Base-by-base conservation (phyloP, 37 sponge, comb jelly and placozoan genomes). In the Petrosia ficiformis region DNA sequence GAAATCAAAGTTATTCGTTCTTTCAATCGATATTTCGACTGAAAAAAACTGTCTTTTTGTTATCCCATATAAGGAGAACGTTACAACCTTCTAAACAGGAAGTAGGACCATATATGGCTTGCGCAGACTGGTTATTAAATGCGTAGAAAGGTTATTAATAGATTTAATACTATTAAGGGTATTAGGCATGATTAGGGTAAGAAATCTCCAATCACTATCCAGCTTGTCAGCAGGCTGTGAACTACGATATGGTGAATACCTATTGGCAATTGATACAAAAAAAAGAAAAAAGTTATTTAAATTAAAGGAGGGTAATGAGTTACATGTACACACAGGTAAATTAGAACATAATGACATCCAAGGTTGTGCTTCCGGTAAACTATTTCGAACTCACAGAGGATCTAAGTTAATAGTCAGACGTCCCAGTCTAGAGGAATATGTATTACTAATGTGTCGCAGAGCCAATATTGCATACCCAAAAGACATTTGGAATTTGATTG, bases 361-460 rank as follows among this genome's bases (percentile, higher is more conserved):
- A n/a, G n/a, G n/a, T n/a, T n/a, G n/a, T n/a, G n/a, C n/a, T n/a
- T n/a, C n/a, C n/a, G n/a, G n/a, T n/a, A n/a, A n/a, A n/a, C n/a
- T n/a, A n/a, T n/a, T n/a, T n/a, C n/a, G n/a, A n/a, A 52, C 42
- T 3, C 39, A 68, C 19, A 28, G 30, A 26, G 64, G 75, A 11
- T 61, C 33, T 3, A 24, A 58, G 28, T 33, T 72, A 28, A n/a
- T 29, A 30, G 16, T 90, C 22, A 43, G 74, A 25, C 48, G 91
- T 21, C 88, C 88, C 14, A 67, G 72, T 32, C 77, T 90, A 28
- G 82, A 81, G 30, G 91, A 90, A 74, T 90, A 81, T 63, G 73
- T 75, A 0, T 59, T 76, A 6, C 44, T 79, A 44, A 86, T 90
- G 91, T 37, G 39, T 34, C 73, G 91, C 5, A 73, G 77, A 5